phyloP scores from a whole-genome alignment of 1,140 invertebrate genomes.

The Scaptodrosophila lebanonensis region DNA sequence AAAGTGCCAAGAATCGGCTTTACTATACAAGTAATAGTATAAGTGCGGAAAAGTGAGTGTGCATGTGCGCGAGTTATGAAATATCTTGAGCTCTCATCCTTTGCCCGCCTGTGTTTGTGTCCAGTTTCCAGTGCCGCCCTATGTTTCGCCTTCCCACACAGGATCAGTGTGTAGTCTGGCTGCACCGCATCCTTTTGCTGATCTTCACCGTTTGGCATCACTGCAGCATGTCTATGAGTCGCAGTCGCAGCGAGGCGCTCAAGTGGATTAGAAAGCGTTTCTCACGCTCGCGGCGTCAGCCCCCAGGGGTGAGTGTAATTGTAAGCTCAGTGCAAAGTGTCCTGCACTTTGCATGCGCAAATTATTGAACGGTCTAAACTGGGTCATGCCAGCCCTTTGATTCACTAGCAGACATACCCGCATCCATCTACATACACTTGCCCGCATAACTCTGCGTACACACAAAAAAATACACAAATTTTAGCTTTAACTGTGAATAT shows the following conservation, averaged over 20 bases:
- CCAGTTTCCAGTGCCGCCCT: conserved; percentile 15
- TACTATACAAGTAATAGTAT: no score
- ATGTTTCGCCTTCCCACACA: conserved; percentile 53
- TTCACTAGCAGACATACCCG: no score
- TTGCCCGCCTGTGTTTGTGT: conserved; percentile 8
- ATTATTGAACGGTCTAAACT: no score
- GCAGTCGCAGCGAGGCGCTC: conserved; percentile 50
- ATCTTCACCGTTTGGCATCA: conserved; percentile 45
- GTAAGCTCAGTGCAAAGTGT: conserved; percentile 26
- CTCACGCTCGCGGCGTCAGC: conserved; percentile 38
- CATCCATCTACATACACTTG: no score
- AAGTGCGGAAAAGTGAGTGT: no score
- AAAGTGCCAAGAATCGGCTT: no score
- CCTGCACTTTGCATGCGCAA: no score
- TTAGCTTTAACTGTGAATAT: no score
- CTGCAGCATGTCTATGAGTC: conserved; percentile 59
- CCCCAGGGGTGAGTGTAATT: conserved; percentile 30
- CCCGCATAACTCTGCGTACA: no score
- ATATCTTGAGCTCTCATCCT: conserved; percentile 23
- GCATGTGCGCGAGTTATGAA: conserved; percentile 29
- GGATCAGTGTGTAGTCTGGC: conserved; percentile 51
- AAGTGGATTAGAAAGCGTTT: conserved; percentile 65
- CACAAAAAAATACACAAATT: no score
- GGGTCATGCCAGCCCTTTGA: no score
- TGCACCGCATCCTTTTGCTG: conserved; percentile 50